Evolutionary conservation across 2,888 invertebrate genomes (phyloP), one percentile per base, ranked within the genome.

Genomic region (Aquatica leii): DNA sequence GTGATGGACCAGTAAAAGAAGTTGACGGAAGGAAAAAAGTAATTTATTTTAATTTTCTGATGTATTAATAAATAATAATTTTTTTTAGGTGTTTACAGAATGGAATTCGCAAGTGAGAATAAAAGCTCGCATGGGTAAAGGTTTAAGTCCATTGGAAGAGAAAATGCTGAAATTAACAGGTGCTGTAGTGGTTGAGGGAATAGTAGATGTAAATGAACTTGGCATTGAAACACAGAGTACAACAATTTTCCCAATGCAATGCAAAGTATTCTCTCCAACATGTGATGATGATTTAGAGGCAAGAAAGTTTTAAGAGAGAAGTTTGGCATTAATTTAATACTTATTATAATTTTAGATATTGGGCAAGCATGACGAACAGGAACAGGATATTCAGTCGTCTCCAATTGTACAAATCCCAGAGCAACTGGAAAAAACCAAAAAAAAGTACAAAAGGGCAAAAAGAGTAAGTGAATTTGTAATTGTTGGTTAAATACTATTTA

Each of bases 371-470:
- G 37, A 37, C 37, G 37, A 37, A 37, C 37, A 37, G 37, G 37
- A 37, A n/a, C 37, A 37, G 37, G 37, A 37, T 37, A 37, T 37
- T 37, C 37, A 37, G 37, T 37, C 37, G 37, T 37, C 37, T 37
- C 37, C 37, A 37, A 37, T 37, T 37, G 11, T 37, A 37, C 37
- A 37, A 5, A 37, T 37, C 37, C 37, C 37, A 37, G 37, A 37
- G 37, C 37, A 37, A 37, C 37, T 37, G 37, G 20, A 40, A 53
- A 53, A 35, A 41, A 51, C 12, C n/a, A 2, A 50, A 21, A n/a
- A 21, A 31, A 50, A 48, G 20, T 48, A 8, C 21, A 17, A 48
- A 48, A 48, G 49, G 2, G 31, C 14, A 31, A 50, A 50, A 34
- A 18, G n/a, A 15, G 50, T 50, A 31, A 15, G 9, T 15, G 31